phyloP scores from a whole-genome alignment of 2,888 invertebrate genomes.

The Lacanobia oleracea region DNA sequence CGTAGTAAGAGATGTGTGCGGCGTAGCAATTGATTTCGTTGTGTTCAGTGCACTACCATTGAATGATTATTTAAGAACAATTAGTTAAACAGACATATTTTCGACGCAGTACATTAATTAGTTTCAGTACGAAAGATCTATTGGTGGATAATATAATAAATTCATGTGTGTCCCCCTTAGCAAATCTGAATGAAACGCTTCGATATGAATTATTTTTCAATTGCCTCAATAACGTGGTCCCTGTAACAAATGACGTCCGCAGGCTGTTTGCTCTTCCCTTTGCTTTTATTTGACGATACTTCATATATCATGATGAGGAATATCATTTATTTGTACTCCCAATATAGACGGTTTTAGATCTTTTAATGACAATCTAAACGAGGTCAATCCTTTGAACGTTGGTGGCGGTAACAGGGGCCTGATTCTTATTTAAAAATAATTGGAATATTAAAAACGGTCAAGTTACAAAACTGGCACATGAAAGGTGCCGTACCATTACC shows the following conservation, averaged over 20 bases:
- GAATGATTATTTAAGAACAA: not conserved
- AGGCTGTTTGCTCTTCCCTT: conserved; percentile 40
- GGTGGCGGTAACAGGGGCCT: not conserved
- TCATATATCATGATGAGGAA: conserved; percentile 18
- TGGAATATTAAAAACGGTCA: not conserved
- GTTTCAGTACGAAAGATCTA: not conserved
- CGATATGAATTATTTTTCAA: conserved; percentile 38
- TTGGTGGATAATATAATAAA: not conserved
- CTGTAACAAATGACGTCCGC: conserved; percentile 22
- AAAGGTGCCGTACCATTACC: too few species aligned
- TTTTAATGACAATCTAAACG: conserved; percentile 27
- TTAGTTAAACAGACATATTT: not conserved
- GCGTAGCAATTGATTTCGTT: not conserved
- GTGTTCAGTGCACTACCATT: too few species aligned
- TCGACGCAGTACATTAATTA: not conserved
- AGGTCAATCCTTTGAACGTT: conserved; percentile 6
- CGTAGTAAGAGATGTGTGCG: not conserved
- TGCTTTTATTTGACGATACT: conserved; percentile 37
- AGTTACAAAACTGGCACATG: too few species aligned
- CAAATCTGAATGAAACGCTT: conserved; percentile 11
- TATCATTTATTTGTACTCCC: conserved; percentile 34
- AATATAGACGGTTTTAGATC: conserved; percentile 18
- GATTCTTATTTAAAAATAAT: not conserved
- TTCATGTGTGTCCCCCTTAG: not conserved
- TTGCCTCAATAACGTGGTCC: conserved; percentile 10